A percentile compares a stretch with the other conserved stretches of the same genome.
phyloP scores from a whole-genome alignment of 2,113 vertebrate genomes.

The Microtus oregoni region DNA sequence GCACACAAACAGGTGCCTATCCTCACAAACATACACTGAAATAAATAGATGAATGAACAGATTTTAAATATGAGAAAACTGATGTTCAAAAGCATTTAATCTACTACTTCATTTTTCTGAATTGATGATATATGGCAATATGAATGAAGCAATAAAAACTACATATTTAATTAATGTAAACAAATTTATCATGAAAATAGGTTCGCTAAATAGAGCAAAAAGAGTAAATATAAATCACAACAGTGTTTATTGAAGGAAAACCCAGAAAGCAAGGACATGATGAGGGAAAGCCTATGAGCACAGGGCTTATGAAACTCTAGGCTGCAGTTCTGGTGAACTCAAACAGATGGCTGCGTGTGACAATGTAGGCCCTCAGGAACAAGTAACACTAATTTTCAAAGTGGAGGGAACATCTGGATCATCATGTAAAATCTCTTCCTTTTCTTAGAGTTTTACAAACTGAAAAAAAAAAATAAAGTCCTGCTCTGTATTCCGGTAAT shows the following conservation, averaged over 20 bases:
- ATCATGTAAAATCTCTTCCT: neutral
- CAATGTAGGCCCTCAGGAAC: neutral
- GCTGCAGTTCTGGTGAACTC: accelerated
- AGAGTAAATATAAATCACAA: neutral
- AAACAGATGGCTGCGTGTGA: neutral
- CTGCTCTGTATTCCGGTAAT: neutral
- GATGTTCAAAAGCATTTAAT: neutral
- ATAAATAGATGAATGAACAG: neutral
- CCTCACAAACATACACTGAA: neutral
- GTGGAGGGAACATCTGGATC: neutral
- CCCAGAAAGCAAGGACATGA: neutral
- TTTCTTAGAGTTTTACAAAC: neutral
- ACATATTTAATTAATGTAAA: neutral
- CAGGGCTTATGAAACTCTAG: neutral
- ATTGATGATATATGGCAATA: neutral
- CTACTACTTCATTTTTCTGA: neutral
- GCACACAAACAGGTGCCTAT: neutral
- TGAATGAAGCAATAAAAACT: neutral
- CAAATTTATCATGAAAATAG: neutral
- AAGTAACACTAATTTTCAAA: neutral
- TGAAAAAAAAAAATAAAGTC: neutral
- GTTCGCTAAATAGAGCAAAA: neutral
- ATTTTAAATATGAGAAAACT: neutral
- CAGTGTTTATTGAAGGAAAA: neutral
- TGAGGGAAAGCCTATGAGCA: accelerated